Evolutionary conservation across 2,113 vertebrate species (phyloP).

Genomic region (Mus spicilegus): DNA sequence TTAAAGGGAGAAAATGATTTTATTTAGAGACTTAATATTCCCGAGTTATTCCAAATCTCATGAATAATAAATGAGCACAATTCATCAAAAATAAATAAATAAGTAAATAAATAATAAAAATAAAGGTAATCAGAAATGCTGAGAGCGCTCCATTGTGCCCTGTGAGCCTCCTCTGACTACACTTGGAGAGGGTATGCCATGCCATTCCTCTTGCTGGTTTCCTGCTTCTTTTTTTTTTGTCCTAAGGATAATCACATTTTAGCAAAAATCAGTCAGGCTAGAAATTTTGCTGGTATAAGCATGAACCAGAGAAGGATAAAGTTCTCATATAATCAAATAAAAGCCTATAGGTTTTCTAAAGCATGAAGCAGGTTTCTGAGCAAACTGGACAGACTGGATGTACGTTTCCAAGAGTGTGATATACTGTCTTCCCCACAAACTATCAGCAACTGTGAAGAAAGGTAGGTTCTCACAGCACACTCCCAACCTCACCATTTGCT

Average conservation of each 20-base stretch:
- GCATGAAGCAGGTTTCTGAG: not conserved
- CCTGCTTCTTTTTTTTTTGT: not conserved
- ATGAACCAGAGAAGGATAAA: slow-evolving; percentile 36
- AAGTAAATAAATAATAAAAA: too few relatives aligned
- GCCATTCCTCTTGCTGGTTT: slow-evolving; percentile 25
- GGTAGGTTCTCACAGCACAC: not conserved
- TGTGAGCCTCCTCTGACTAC: not conserved
- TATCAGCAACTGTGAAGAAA: slow-evolving; percentile 11
- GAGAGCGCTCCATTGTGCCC: not conserved
- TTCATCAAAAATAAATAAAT: too few relatives aligned
- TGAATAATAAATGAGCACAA: slow-evolving; percentile 3
- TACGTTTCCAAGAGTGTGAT: not conserved
- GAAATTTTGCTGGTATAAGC: not conserved
- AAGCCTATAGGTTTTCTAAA: not conserved
- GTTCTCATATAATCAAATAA: slow-evolving; percentile 15
- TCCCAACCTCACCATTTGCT: slow-evolving; percentile 94
- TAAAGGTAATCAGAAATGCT: slow-evolving; percentile 1
- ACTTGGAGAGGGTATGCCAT: not conserved
- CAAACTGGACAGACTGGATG: not conserved
- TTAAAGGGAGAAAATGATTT: slow-evolving; percentile 28
- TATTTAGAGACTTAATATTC: slow-evolving; percentile 41
- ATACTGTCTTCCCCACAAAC: not conserved
- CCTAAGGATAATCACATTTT: slow-evolving; percentile 21
- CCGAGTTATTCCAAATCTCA: not conserved
- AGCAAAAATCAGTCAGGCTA: slow-evolving; percentile 33